Evolutionary conservation across 2,113 vertebrate species (phyloP), one percentile per base, ranked within the genome.

Genomic region (Thomomys bottae): DNA sequence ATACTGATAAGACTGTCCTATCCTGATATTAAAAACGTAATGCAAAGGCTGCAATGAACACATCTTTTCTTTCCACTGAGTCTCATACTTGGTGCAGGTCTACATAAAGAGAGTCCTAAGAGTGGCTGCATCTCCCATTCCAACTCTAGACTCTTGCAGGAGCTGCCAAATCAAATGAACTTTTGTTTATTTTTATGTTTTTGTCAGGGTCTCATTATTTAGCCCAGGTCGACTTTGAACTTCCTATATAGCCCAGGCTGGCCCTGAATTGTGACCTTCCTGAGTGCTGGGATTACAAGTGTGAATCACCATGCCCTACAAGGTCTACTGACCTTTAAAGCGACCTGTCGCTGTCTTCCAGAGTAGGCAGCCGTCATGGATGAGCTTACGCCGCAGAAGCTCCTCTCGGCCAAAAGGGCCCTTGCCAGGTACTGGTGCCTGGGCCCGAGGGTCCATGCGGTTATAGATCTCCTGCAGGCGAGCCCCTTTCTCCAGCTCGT

Each of bases 401-500:
- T 99, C 99, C 2, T 98, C 98, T 1, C 98, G 97, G 76, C 98
- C 97, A 30, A 99, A 99, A 20, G 98, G 88, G 0, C 97, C 97
- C 3, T 98, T 96, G 6, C 98, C 97, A 7, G 96, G 96, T 88
- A 98, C 96, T 1, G 97, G 97, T 0, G 98, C 93, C 83, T 97
- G 97, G 88, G 98, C 97, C 0, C 98, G 97, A 0, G 97, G 97
- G 20, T 99, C 99, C 96, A 99, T 95, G 1, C 98, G 98, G 87
- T 97, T 92, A 42, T 98, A 98, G 78, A 99, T 98, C 73, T 99
- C 99, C 95, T 98, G 98, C 26, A 99, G 97, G 34, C 98, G 97
- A 2, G 98, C 97, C 0, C 97, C 98, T 64, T 98, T 98, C 97
- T 99, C 98, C 28, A 98, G 92, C 1, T 98, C 97, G 1, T 98